Evolutionary conservation across 2,113 vertebrate species (phyloP), one percentile per base, ranked within the genome.

Genomic region (Nycticorax nycticorax): DNA sequence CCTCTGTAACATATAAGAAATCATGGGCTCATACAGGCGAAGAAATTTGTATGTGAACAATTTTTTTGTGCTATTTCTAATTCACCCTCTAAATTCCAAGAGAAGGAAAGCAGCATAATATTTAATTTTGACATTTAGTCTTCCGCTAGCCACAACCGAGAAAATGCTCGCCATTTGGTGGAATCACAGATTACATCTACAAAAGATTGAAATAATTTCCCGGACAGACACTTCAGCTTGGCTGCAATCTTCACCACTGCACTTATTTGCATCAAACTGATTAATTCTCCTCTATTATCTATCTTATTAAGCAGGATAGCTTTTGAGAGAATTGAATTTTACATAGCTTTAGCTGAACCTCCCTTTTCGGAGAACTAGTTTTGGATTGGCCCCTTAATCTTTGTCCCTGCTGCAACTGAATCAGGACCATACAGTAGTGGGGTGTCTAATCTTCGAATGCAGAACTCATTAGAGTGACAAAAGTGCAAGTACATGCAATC

Each of bases 1-100:
- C 18, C 24, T 14, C n/a, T 22, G 8, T 26, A 64, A 52, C 5
- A 1, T 16, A 5, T 8, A 55, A 59, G 39, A 35, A 41, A 69
- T 32, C 32, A 23, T 0, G 0, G 28, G 19, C 28, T 64, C 32
- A 1, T 43, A n/a, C 8, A 53, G 63, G 28, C 18, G 64, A 86
- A 73, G 12, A 84, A 60, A 60, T 45, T 2, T 23, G 5, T 6
- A 26, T 2, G 3, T 32, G 23, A 57, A 24, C 4, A 56, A 41
- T 39, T 30, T 33, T 69, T 23, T 35, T 77, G 23, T 33, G 35
- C 21, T 71, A 14, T 32, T 81, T 82, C 50, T 8, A 55, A 8
- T 74, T 62, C 41, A 77, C 23, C 19, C 1, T 33, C 32, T 59
- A 66, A 74, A 84, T 62, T 78, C 41, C 50, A 86, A 83, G 50